Percentiles rank a stretch among this genome's conserved stretches.
Evolutionary conservation across 2,797 vertebrate species (phyloP).

Genomic region (Podarcis siculus): DNA sequence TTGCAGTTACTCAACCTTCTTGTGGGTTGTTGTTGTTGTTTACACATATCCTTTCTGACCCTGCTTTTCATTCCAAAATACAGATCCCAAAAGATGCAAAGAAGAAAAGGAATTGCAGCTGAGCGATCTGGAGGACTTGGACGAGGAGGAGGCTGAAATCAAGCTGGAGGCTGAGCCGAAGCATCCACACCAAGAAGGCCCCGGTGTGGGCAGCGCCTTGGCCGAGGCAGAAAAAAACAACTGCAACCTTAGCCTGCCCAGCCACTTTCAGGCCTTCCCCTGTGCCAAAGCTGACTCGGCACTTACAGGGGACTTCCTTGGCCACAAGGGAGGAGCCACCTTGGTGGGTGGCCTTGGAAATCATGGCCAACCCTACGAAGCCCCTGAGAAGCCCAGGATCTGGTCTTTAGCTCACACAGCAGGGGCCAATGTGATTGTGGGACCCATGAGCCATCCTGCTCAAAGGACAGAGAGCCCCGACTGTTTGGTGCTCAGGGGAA

Average conservation of each 20-base stretch:
- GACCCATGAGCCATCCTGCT: conserved; percentile 72
- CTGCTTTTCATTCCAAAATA: conserved; percentile 33
- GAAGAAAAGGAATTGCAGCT: conserved; percentile 86
- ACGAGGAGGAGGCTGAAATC: conserved; percentile 85
- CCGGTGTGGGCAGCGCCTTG: conserved; percentile 49
- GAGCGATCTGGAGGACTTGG: conserved; percentile 90
- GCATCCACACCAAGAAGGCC: conserved; percentile 63
- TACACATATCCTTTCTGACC: conserved; percentile 7
- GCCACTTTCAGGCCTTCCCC: conserved; percentile 81
- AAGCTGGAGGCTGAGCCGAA: conserved; percentile 86
- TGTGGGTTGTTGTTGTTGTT: background rate
- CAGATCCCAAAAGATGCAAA: conserved; percentile 83
- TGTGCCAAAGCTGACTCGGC: conserved; percentile 76
- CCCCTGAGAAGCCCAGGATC: conserved; percentile 88
- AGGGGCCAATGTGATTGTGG: conserved; percentile 77
- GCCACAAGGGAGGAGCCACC: conserved; percentile 68
- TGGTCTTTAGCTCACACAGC: conserved; percentile 94
- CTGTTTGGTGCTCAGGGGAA: conserved; percentile 78
- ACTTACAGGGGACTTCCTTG: conserved; percentile 78
- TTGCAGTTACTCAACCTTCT: background rate
- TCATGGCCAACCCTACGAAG: conserved; percentile 80
- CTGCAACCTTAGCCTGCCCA: conserved; percentile 77
- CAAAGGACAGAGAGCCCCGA: conserved; percentile 77
- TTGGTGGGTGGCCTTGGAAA: conserved; percentile 52
- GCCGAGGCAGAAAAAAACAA: conserved; percentile 78